phyloP scores from a whole-genome alignment of 2,888 invertebrate species.

The Melipona bicolor region DNA sequence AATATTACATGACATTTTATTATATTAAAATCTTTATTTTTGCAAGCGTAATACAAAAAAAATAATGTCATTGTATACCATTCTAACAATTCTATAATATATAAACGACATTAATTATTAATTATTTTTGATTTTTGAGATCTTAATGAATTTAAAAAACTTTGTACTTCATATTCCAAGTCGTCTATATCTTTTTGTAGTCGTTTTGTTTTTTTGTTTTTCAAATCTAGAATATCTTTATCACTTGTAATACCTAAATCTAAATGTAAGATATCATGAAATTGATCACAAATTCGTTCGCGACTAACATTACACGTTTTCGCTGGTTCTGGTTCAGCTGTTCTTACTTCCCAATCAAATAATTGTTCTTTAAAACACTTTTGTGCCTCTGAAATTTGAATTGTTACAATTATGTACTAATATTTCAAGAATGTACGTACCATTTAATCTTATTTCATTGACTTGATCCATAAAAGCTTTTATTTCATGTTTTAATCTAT shows the following conservation, averaged over 20 bases:
- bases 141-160: slow-evolving; percentile 68
- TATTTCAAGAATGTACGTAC: slow-evolving; percentile 56
- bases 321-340: not conserved
- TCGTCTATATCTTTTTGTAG: slow-evolving; percentile 74
- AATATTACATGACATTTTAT: not conserved
- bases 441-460: slow-evolving; percentile 74
- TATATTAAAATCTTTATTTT: not conserved
- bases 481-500: slow-evolving; percentile 72
- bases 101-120: slow-evolving; percentile 30
- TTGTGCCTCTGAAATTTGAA: slow-evolving; percentile 69
- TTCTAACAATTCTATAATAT: not conserved
- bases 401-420: not conserved
- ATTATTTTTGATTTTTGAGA: slow-evolving; percentile 45
- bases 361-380: slow-evolving; percentile 74
- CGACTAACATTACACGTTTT: not conserved
- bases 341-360: slow-evolving; percentile 41
- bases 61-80: not conserved
- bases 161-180: slow-evolving; percentile 77
- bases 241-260: slow-evolving; percentile 36
- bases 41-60: not conserved
- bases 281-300: not conserved
- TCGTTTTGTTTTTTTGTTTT: slow-evolving; percentile 39
- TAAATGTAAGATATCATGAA: slow-evolving; percentile 17
- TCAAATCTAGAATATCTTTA: slow-evolving; percentile 13
- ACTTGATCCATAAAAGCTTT: slow-evolving; percentile 74